These are phyloP conservation scores for Pristis pectinata DNA, from an alignment of 2,797 vertebrate genomes.

Conservation along the genomic window DNA sequence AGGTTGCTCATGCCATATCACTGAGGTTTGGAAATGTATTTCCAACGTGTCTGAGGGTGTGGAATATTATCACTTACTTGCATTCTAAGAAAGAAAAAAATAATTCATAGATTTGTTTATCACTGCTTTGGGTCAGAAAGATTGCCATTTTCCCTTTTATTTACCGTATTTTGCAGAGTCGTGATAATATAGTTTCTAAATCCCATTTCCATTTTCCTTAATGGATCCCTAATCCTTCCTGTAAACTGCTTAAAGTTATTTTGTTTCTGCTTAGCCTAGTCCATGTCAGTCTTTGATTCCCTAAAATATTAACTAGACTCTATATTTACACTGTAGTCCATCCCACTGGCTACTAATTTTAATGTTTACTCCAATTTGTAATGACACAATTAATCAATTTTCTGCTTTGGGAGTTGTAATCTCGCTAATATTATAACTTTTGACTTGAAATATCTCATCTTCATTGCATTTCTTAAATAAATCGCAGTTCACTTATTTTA, in stretches of 20 bases:
- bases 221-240: neutral
- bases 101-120: neutral
- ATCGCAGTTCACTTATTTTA: neutral
- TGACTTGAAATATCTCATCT: neutral
- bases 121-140: neutral
- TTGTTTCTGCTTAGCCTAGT: neutral
- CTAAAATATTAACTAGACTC: neutral
- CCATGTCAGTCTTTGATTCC: neutral
- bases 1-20: too few relatives aligned
- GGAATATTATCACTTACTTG: neutral
- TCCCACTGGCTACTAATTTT: neutral
- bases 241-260: conserved; percentile 18
- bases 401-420: neutral
- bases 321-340: neutral
- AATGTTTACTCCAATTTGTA: neutral
- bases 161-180: neutral
- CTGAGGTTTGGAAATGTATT: neutral
- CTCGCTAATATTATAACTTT: neutral
- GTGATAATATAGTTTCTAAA: neutral
- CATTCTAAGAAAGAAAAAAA: neutral
- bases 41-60: neutral
- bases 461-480: neutral
- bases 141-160: neutral
- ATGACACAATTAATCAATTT: neutral
- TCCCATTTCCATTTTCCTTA: neutral